Conservation (phyloP, 2,888 invertebrate genomes). For the Pocota personata region DNA sequence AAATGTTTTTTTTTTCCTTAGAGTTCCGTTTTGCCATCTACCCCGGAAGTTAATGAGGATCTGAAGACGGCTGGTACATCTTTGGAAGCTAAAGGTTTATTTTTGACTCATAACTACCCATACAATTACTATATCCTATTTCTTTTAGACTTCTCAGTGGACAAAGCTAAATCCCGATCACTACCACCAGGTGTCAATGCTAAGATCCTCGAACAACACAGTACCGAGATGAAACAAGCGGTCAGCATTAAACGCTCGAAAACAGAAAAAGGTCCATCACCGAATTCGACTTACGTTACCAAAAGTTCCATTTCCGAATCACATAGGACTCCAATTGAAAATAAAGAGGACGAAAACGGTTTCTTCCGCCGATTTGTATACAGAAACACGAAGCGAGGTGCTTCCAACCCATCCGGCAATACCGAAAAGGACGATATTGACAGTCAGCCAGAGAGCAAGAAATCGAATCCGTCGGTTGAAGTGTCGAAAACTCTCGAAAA, state of each 20-base stretch:
- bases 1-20: conserved; percentile 76
- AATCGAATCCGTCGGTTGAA: conserved; percentile 33
- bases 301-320: conserved; percentile 62
- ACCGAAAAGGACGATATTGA: conserved; percentile 71
- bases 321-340: conserved; percentile 75
- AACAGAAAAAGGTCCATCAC: conserved; percentile 70
- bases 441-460: conserved; percentile 62
- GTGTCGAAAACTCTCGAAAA: conserved; percentile 41
- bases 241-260: conserved; percentile 74
- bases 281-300: conserved; percentile 52
- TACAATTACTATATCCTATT: background rate
- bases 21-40: conserved; percentile 86
- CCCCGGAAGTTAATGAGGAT: conserved; percentile 91
- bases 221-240: conserved; percentile 45
- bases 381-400: conserved; percentile 89
- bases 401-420: conserved; percentile 83
- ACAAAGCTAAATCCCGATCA: conserved; percentile 81
- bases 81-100: conserved; percentile 82
- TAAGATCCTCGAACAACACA: conserved; percentile 77
- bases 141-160: conserved; percentile 72
- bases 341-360: conserved; percentile 84
- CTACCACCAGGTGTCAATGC: conserved; percentile 80
- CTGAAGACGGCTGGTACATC: conserved; percentile 86
- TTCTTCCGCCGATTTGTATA: conserved; percentile 87
- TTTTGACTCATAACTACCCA: background rate